Percentiles rank a stretch among this genome's conserved stretches.
Evolutionary conservation across 2,113 vertebrate species (phyloP).

Genomic region (Scalopus aquaticus): DNA sequence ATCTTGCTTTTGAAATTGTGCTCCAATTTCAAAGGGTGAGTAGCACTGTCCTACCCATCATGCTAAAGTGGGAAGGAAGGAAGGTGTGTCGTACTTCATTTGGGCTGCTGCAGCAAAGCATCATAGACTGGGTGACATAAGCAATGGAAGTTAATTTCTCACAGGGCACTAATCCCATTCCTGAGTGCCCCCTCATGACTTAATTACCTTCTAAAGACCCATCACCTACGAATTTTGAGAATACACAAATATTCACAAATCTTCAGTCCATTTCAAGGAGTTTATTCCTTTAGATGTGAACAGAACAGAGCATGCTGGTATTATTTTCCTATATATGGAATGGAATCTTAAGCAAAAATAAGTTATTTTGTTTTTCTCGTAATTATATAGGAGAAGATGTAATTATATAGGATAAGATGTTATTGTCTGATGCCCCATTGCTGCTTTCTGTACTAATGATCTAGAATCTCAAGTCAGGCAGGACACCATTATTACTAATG

Average conservation of each 20-base stretch:
- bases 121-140: not conserved
- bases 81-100: not conserved
- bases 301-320: not conserved
- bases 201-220: not conserved
- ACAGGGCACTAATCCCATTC: not conserved
- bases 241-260: not conserved
- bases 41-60: not conserved
- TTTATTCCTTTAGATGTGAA: not conserved
- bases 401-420: not conserved
- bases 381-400: not conserved
- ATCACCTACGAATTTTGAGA: not conserved
- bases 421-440: not conserved
- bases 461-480: slow-evolving; percentile 44
- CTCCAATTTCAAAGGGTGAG: not conserved
- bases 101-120: not conserved
- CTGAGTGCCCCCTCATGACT: not conserved
- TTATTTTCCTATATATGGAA: not conserved
- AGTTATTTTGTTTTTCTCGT: not conserved
- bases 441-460: slow-evolving; percentile 36
- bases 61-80: not conserved
- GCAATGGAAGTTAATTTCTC: not conserved
- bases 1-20: not conserved
- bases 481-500: not conserved
- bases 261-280: not conserved
- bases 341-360: not conserved